Evolutionary conservation across 2,797 vertebrate genomes (phyloP).

Genomic region (Galagoides demidoff): DNA sequence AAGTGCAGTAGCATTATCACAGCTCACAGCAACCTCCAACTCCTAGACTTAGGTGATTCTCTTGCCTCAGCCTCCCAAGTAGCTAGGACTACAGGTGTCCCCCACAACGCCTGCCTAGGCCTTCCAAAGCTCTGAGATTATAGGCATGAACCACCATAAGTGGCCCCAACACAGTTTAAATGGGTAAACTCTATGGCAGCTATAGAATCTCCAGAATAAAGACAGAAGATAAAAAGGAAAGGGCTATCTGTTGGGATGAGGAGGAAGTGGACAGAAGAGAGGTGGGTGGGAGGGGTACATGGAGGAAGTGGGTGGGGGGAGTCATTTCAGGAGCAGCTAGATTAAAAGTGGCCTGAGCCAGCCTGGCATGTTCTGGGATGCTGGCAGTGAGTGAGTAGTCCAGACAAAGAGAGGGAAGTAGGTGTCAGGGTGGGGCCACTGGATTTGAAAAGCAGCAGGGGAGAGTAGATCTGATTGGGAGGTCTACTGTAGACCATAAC

Average conservation of each 20-base stretch:
- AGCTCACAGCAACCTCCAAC: background rate
- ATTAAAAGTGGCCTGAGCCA: background rate
- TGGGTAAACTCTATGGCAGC: background rate
- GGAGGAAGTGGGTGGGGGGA: background rate
- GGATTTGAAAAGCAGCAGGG: background rate
- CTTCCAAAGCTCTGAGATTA: background rate
- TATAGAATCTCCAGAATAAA: background rate
- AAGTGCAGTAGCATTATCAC: background rate
- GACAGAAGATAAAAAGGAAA: background rate
- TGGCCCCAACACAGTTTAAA: background rate
- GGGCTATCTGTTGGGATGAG: background rate
- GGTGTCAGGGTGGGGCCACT: background rate
- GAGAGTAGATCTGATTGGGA: background rate
- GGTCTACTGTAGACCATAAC: background rate
- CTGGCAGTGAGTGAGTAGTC: background rate
- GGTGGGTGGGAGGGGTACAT: background rate
- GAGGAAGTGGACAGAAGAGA: background rate
- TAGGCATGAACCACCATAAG: background rate
- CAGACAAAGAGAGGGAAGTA: background rate
- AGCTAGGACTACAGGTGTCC: background rate
- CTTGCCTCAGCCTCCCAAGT: background rate
- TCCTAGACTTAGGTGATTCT: too few relatives aligned
- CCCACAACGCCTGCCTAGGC: background rate
- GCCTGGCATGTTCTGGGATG: background rate
- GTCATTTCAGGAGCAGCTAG: background rate